Percentiles rank a stretch among this genome's conserved stretches.
phyloP scores from a whole-genome alignment of 2,113 vertebrate species.

The Plecotus auritus region DNA sequence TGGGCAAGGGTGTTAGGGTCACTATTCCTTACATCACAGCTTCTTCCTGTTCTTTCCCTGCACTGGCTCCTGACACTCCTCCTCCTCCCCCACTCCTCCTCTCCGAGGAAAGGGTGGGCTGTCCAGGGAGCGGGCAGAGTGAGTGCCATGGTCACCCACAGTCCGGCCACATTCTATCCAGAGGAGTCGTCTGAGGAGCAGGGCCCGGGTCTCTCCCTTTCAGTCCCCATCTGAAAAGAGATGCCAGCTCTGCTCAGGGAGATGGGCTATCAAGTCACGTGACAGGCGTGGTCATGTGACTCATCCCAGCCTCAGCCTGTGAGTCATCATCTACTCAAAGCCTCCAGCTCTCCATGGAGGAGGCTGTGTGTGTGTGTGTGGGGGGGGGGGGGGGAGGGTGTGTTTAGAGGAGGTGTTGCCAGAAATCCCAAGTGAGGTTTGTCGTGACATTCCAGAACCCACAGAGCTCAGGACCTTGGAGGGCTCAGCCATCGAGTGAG shows the following conservation, averaged over 20 bases:
- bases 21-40: fast-evolving
- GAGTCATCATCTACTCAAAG: background rate
- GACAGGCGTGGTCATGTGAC: background rate
- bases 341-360: background rate
- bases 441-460: background rate
- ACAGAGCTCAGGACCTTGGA: background rate
- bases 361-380: background rate
- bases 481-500: background rate
- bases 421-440: background rate
- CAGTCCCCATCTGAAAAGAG: background rate
- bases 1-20: background rate
- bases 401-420: background rate
- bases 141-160: too few species aligned
- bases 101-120: background rate
- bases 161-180: background rate
- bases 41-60: background rate
- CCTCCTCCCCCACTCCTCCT: too few species aligned
- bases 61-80: background rate
- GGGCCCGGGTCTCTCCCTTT: background rate
- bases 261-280: background rate
- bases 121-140: too few species aligned
- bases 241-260: too few species aligned
- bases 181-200: background rate
- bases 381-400: too few species aligned
- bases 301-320: background rate